A percentile compares a stretch with the other conserved stretches of the same genome.
Evolutionary conservation across 2,888 invertebrate genomes (phyloP).

Genomic region (Lordiphosa fenestrarum): DNA sequence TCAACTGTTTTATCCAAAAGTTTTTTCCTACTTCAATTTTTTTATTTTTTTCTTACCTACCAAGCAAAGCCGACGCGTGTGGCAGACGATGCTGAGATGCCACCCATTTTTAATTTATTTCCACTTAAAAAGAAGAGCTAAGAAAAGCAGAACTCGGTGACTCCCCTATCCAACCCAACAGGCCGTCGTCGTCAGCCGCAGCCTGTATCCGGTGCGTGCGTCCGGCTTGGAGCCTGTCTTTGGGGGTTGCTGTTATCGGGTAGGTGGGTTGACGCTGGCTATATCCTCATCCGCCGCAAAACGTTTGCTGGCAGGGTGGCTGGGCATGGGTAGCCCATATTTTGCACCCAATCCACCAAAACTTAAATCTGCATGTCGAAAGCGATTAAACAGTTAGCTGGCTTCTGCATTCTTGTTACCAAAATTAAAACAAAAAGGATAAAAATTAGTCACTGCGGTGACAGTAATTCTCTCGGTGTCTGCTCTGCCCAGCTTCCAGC

Average conservation of each 20-base stretch:
- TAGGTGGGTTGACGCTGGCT: slow-evolving; percentile 27
- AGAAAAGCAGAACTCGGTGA: slow-evolving; percentile 28
- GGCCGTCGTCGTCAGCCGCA: slow-evolving; percentile 46
- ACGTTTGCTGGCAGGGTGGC: slow-evolving; percentile 6
- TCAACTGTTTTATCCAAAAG: slow-evolving; percentile 79
- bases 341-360: slow-evolving; percentile 61
- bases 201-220: slow-evolving; percentile 70
- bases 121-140: slow-evolving; percentile 59
- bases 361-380: slow-evolving; percentile 81
- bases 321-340: slow-evolving; percentile 9
- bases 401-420: slow-evolving; percentile 11
- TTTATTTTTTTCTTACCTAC: slow-evolving; percentile 2
- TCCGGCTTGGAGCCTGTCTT: slow-evolving; percentile 58
- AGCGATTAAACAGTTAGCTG: slow-evolving; percentile 78
- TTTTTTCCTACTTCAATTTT: slow-evolving; percentile 41
- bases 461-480: slow-evolving; percentile 49
- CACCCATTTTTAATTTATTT: slow-evolving; percentile 80
- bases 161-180: slow-evolving; percentile 26
- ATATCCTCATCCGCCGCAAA: slow-evolving; percentile 56
- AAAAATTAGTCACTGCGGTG: slow-evolving; percentile 75
- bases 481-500: neutral
- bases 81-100: slow-evolving; percentile 52
- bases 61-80: slow-evolving; percentile 41
- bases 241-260: slow-evolving; percentile 66
- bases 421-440: slow-evolving; percentile 46